These are phyloP conservation scores for Pollenia angustigena DNA, from an alignment of 2,888 invertebrate species.

Conservation along the genomic window DNA sequence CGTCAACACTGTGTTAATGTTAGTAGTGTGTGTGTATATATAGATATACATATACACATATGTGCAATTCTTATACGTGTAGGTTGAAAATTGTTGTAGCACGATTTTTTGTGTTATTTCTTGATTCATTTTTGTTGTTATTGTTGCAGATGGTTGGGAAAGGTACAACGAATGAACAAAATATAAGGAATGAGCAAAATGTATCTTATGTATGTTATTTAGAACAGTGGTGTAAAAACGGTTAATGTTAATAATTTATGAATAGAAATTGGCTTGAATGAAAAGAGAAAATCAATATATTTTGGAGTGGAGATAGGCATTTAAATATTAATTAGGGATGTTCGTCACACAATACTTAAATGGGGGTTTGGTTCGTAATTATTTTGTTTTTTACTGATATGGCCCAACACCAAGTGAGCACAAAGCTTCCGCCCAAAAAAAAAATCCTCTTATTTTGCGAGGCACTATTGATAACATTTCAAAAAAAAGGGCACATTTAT, in stretches of 20 bases:
- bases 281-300: neutral
- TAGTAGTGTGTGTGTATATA: conserved; percentile 30
- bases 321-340: too few species aligned
- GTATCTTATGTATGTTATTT: conserved; percentile 1
- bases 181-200: conserved; percentile 24
- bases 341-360: too few species aligned
- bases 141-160: conserved; percentile 17
- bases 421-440: too few species aligned
- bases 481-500: too few species aligned
- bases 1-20: conserved; percentile 48
- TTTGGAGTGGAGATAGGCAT: too few species aligned
- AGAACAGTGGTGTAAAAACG: neutral
- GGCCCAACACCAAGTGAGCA: too few species aligned
- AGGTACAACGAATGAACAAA: conserved; percentile 3
- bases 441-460: too few species aligned
- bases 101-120: conserved; percentile 30
- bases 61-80: conserved; percentile 41
- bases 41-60: conserved; percentile 9
- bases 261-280: neutral
- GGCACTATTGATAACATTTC: too few species aligned
- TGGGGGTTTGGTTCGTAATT: too few species aligned
- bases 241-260: neutral
- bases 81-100: conserved; percentile 50
- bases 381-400: too few species aligned
- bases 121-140: neutral